phyloP scores from a whole-genome alignment of 2,888 invertebrate species.

The Linnaemya vulpina region DNA sequence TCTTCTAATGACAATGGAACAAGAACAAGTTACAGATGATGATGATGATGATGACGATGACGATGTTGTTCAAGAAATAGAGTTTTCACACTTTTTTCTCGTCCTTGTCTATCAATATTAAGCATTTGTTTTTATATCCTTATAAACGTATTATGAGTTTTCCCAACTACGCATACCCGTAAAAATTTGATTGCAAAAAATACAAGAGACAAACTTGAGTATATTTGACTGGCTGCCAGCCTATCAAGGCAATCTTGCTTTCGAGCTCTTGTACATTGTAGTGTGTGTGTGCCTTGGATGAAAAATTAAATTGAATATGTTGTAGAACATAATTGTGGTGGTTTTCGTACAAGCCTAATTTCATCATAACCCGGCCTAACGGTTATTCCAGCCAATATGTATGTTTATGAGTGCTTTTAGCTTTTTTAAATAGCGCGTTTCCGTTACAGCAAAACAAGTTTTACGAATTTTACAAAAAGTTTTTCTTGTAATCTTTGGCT shows the following conservation, averaged over 20 bases:
- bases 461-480: not conserved
- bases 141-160: slow-evolving; percentile 58
- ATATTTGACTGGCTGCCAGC: slow-evolving; percentile 34
- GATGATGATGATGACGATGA: slow-evolving; percentile 7
- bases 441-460: slow-evolving; percentile 31
- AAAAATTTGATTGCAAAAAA: not conserved
- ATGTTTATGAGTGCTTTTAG: slow-evolving; percentile 24
- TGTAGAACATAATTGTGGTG: slow-evolving; percentile 60
- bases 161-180: slow-evolving; percentile 14
- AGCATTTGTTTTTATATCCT: slow-evolving; percentile 69
- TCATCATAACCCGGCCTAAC: slow-evolving; percentile 51
- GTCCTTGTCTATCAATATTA: slow-evolving; percentile 60
- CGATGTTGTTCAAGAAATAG: slow-evolving; percentile 46
- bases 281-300: slow-evolving; percentile 41
- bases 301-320: slow-evolving; percentile 43
- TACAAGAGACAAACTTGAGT: not conserved
- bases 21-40: slow-evolving; percentile 35
- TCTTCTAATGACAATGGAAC: slow-evolving; percentile 63
- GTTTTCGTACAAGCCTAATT: slow-evolving; percentile 58
- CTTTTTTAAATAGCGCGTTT: slow-evolving; percentile 58
- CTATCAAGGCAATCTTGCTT: slow-evolving; percentile 26
- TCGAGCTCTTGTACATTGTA: not conserved
- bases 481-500: not conserved
- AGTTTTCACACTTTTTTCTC: slow-evolving; percentile 46
- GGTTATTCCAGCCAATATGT: slow-evolving; percentile 19